These are phyloP conservation scores for Caradrina clavipalpis DNA, from an alignment of 2,888 invertebrate genomes.

Conservation along the genomic window DNA sequence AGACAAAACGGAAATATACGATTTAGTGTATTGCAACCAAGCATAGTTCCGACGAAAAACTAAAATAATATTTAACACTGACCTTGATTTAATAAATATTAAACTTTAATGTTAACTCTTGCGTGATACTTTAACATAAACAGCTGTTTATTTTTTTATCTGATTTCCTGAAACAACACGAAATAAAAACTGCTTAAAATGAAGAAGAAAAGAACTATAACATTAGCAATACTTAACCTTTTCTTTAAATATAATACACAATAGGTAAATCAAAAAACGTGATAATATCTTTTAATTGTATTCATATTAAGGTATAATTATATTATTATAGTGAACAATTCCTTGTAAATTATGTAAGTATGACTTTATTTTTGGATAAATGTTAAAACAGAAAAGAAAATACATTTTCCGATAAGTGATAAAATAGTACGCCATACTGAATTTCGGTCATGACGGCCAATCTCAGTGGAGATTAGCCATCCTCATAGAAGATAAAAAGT, in stretches of 20 bases:
- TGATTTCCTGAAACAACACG: slow-evolving; percentile 30
- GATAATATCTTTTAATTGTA: background rate
- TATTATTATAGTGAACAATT: background rate
- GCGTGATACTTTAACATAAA: slow-evolving; percentile 44
- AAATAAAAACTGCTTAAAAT: slow-evolving; percentile 16
- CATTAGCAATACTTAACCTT: background rate
- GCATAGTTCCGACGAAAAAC: slow-evolving; percentile 27
- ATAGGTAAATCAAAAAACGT: background rate
- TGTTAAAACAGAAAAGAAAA: no score
- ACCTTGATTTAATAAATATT: slow-evolving; percentile 36
- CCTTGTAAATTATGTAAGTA: background rate
- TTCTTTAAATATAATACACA: background rate
- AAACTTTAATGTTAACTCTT: slow-evolving; percentile 12
- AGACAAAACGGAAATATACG: slow-evolving; percentile 17
- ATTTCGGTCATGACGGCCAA: no score
- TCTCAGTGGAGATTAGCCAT: no score
- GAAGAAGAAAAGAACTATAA: slow-evolving; percentile 13
- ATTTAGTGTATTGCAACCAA: slow-evolving; percentile 8
- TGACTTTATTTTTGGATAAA: background rate
- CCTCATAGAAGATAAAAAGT: no score
- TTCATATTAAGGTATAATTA: no score
- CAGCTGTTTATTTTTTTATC: slow-evolving; percentile 37
- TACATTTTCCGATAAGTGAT: no score
- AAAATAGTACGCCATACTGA: no score
- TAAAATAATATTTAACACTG: slow-evolving; percentile 8